These are phyloP conservation scores for Sinella curviseta DNA, from an alignment of 1,140 invertebrate species.

Conservation along the genomic window DNA sequence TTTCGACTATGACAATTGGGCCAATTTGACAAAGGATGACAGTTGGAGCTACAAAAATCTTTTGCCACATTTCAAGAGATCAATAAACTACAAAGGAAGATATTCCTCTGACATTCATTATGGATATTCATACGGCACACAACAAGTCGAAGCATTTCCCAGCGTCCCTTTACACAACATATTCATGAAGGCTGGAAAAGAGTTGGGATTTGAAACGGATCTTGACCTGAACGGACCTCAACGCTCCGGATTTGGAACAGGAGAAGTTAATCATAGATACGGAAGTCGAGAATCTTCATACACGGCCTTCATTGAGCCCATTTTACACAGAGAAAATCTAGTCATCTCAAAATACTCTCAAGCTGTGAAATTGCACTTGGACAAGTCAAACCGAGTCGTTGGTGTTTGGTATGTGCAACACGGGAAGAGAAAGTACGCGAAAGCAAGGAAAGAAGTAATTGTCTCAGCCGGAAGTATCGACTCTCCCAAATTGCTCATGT, in stretches of 20 bases:
- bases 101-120: background rate
- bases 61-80: background rate
- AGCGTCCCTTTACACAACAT: background rate
- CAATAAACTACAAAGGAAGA: background rate
- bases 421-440: background rate
- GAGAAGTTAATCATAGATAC: constrained; percentile 30
- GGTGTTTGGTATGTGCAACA: background rate
- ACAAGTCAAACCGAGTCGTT: constrained; percentile 16
- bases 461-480: background rate
- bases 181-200: background rate
- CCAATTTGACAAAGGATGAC: background rate
- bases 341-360: too few species aligned
- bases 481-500: background rate
- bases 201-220: background rate
- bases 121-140: background rate
- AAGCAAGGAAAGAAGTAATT: background rate
- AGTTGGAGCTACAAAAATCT: background rate
- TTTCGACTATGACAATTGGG: background rate
- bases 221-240: background rate
- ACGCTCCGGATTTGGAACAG: constrained; percentile 28
- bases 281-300: constrained; percentile 28
- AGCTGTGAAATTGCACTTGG: constrained; percentile 35
- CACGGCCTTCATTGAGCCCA: constrained; percentile 41
- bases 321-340: constrained; percentile 19
- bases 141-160: background rate